Evolutionary conservation across 2,797 vertebrate species (phyloP).

Genomic region (Silurus lanzhouensis): DNA sequence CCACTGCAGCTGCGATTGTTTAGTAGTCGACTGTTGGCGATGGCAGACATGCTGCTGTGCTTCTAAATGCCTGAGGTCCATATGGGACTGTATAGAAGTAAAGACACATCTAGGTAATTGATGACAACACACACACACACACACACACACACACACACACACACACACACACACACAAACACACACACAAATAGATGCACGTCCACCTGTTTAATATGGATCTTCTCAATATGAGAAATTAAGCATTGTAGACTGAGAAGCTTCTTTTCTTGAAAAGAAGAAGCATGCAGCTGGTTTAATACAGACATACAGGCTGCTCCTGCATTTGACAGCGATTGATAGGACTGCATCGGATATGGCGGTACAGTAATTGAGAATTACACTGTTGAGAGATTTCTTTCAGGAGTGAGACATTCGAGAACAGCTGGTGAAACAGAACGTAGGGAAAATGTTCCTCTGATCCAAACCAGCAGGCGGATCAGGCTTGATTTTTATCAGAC

Average conservation of each 20-base stretch:
- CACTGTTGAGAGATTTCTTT: slow-evolving; percentile 23
- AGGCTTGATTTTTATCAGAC: slow-evolving; percentile 16
- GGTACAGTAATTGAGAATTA: slow-evolving; percentile 19
- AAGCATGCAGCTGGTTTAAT: neutral
- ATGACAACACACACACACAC: slow-evolving; percentile 57
- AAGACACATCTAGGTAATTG: slow-evolving; percentile 57
- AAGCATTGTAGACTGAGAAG: neutral
- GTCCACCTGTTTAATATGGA: slow-evolving; percentile 63
- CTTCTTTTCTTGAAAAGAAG: neutral
- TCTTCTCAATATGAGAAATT: neutral
- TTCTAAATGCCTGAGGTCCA: neutral
- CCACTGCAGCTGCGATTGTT: neutral
- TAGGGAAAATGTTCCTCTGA: neutral
- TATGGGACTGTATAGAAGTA: slow-evolving; percentile 7
- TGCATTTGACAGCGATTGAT: slow-evolving; percentile 17
- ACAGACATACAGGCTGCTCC: neutral
- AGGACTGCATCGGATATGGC: neutral
- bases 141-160: slow-evolving; percentile 50
- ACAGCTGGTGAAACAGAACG: slow-evolving; percentile 29
- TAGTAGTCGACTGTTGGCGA: slow-evolving; percentile 3
- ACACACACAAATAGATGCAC: too few species aligned
- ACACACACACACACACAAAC: too few species aligned
- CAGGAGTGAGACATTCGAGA: neutral
- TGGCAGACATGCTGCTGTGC: slow-evolving; percentile 19
- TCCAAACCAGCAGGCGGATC: slow-evolving; percentile 28